phyloP scores from a whole-genome alignment of 1,140 invertebrate genomes.

The Drosophila orena region DNA sequence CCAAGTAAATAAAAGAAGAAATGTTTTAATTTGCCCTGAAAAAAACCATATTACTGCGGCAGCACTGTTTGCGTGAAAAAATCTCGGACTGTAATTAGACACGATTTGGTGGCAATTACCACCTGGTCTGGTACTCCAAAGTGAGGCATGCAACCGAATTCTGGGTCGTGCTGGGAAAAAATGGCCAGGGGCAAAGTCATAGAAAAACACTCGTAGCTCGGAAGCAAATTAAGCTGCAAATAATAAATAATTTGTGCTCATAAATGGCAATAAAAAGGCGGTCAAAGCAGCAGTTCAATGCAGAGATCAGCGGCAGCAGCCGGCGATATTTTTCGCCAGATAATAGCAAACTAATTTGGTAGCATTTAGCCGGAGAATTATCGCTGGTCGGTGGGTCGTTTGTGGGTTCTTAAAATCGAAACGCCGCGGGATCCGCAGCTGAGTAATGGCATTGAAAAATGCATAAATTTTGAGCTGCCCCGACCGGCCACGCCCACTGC shows the following conservation, averaged over 20 bases:
- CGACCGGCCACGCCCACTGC: constrained; percentile 55
- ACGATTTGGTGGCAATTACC: constrained; percentile 77
- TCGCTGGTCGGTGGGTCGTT: constrained; percentile 28
- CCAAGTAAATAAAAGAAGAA: not conserved
- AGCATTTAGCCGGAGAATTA: constrained; percentile 78
- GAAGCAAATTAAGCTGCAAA: constrained; percentile 76
- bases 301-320: constrained; percentile 4
- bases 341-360: constrained; percentile 80
- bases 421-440: constrained; percentile 51
- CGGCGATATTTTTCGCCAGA: constrained; percentile 70
- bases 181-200: constrained; percentile 11
- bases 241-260: constrained; percentile 81
- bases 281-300: constrained; percentile 43
- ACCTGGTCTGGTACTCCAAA: constrained; percentile 71
- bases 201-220: constrained; percentile 67
- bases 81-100: constrained; percentile 69
- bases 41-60: too few species aligned
- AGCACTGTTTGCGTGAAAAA: constrained; percentile 18
- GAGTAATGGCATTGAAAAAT: constrained; percentile 81
- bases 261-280: constrained; percentile 78
- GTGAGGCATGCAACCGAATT: constrained; percentile 35
- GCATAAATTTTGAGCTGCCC: constrained; percentile 63
- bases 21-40: not conserved
- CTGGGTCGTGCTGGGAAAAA: constrained; percentile 28
- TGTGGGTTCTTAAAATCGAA: constrained; percentile 11